Evolutionary conservation across 64 coral and sea anemone species (phyloP).

Genomic region (Stichodactyla mertensii): DNA sequence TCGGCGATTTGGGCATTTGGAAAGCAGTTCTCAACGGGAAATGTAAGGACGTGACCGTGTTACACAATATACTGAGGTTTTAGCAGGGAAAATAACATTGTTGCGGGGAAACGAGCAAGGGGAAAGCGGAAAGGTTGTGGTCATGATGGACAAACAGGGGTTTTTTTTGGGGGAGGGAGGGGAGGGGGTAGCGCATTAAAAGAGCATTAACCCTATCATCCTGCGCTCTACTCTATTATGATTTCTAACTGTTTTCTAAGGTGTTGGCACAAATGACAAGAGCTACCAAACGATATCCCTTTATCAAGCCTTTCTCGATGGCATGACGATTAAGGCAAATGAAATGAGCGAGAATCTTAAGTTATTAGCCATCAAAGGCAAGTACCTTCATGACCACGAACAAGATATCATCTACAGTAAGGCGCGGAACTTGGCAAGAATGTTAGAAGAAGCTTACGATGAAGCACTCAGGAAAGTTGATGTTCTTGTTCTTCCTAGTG

Average conservation of each 20-base stretch:
- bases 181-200: too few relatives aligned
- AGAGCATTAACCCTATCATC: too few relatives aligned
- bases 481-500: constrained; percentile 40
- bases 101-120: too few relatives aligned
- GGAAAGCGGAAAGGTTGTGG: too few relatives aligned
- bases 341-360: constrained; percentile 4
- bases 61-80: too few relatives aligned
- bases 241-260: neutral
- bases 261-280: constrained; percentile 20
- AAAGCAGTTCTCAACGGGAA: neutral
- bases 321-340: constrained; percentile 20
- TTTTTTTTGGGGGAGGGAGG: too few relatives aligned
- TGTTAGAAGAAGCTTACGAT: constrained; percentile 12
- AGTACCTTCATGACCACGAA: constrained; percentile 29
- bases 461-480: constrained; percentile 29
- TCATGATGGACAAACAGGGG: too few relatives aligned
- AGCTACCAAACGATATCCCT: constrained; percentile 24
- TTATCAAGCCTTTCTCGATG: constrained; percentile 8
- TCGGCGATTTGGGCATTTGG: neutral
- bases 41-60: neutral
- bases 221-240: too few relatives aligned
- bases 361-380: constrained; percentile 18
- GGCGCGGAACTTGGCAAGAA: constrained; percentile 33
- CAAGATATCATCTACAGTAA: constrained; percentile 28
- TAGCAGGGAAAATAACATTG: too few relatives aligned